phyloP scores from a whole-genome alignment of 2,113 vertebrate species.

The Abramis brama region DNA sequence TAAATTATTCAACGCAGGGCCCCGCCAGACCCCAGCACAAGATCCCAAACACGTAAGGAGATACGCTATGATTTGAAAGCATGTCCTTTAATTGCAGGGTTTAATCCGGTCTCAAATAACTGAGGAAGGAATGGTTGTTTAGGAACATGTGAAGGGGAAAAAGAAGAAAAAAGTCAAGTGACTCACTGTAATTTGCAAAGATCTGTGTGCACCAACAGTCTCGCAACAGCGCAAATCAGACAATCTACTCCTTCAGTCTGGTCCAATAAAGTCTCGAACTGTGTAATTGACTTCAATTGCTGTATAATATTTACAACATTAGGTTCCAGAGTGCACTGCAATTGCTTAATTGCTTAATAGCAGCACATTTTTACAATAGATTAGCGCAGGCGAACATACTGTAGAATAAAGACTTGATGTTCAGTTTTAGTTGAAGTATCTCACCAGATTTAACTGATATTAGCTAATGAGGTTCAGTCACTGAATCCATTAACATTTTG shows the following conservation, averaged over 20 bases:
- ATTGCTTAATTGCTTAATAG: constrained; percentile 11
- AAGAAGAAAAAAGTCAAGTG: not conserved
- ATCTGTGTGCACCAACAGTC: not conserved
- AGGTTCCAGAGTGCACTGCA: not conserved
- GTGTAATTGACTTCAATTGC: constrained; percentile 2
- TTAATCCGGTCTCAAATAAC: not conserved
- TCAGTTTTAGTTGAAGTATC: not conserved
- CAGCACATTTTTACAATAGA: constrained; percentile 2
- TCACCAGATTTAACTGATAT: not conserved
- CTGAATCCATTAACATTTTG: not conserved
- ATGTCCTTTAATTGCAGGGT: not conserved
- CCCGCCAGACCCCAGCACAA: constrained; percentile 27
- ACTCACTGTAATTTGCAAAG: not conserved
- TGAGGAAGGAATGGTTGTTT: not conserved
- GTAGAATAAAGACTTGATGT: constrained; percentile 10
- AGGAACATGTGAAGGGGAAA: not conserved
- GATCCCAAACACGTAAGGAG: constrained; percentile 13
- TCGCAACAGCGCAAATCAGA: not conserved
- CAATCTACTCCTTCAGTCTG: not conserved
- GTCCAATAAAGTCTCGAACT: not conserved
- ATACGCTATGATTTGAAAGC: not conserved
- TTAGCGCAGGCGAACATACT: not conserved
- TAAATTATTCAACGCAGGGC: constrained; percentile 52
- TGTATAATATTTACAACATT: constrained; percentile 12
- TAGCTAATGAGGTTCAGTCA: not conserved